Evolutionary conservation across 1,140 invertebrate genomes (phyloP).

Genomic region (Steinernema khuongi): DNA sequence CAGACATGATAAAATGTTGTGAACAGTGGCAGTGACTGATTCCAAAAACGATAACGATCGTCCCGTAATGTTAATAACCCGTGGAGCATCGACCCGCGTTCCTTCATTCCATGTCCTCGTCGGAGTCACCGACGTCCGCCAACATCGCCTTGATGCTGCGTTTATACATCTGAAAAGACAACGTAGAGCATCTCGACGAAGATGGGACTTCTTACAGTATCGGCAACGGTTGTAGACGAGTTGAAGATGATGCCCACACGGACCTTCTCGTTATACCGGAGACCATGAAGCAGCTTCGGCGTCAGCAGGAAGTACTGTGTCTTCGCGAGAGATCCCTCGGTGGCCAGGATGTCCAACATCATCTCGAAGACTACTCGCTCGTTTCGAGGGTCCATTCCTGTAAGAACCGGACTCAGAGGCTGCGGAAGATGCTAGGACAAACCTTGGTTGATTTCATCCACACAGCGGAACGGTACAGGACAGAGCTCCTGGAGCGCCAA

Average conservation of each 20-base stretch:
- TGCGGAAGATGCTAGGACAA: neutral
- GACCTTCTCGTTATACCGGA: slow-evolving; percentile 19
- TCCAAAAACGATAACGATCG: too few species aligned
- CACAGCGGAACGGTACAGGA: slow-evolving; percentile 53
- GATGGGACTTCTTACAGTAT: neutral
- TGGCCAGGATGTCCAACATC: slow-evolving; percentile 45
- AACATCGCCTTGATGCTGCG: neutral
- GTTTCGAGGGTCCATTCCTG: slow-evolving; percentile 53
- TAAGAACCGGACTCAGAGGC: slow-evolving; percentile 6
- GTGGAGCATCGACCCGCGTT: too few species aligned
- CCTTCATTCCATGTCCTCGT: too few species aligned
- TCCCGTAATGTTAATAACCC: too few species aligned
- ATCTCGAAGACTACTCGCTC: slow-evolving; percentile 53
- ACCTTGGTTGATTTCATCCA: slow-evolving; percentile 57
- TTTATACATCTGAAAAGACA: neutral
- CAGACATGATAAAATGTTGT: too few species aligned
- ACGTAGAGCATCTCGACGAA: neutral
- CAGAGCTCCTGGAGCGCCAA: slow-evolving; percentile 54
- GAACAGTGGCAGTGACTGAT: too few species aligned
- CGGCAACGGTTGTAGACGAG: neutral
- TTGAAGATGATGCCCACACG: slow-evolving; percentile 8
- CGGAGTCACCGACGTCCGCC: neutral
- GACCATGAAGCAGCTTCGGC: slow-evolving; percentile 48
- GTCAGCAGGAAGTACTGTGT: slow-evolving; percentile 57
- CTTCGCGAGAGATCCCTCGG: slow-evolving; percentile 42